phyloP scores from a whole-genome alignment of 1,140 invertebrate species.

The Drosophila parvula region DNA sequence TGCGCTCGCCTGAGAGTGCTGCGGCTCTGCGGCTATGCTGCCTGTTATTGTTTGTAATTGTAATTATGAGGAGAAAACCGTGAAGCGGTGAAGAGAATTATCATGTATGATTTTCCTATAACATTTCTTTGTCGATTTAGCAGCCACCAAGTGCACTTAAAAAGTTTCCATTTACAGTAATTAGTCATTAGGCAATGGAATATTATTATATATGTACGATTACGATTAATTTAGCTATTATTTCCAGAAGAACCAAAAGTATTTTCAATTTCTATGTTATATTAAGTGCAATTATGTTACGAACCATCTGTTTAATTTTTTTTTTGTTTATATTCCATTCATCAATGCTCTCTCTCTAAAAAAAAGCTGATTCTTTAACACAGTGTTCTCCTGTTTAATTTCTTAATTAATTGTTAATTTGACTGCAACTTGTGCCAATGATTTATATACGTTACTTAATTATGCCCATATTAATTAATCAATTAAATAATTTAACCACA shows the following conservation, averaged over 20 bases:
- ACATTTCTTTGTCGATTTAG: conserved; percentile 12
- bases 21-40: conserved; percentile 13
- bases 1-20: conserved; percentile 67
- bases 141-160: conserved; percentile 58
- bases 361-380: conserved; percentile 32
- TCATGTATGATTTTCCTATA: conserved; percentile 34
- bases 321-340: conserved; percentile 24
- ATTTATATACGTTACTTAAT: conserved; percentile 72
- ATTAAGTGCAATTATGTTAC: conserved; percentile 28
- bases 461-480: conserved; percentile 60
- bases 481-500: conserved; percentile 60
- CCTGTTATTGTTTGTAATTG: conserved; percentile 60
- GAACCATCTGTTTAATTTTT: conserved; percentile 17
- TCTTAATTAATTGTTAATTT: conserved; percentile 73
- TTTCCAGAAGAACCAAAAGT: conserved; percentile 61
- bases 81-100: conserved; percentile 19
- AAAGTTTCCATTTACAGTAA: conserved; percentile 36
- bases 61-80: conserved; percentile 46
- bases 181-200: conserved; percentile 22
- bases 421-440: conserved; percentile 84
- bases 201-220: conserved; percentile 26
- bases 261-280: conserved; percentile 48
- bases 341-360: conserved; percentile 29
- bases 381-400: conserved; percentile 52
- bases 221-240: conserved; percentile 41